Conservation (phyloP, 2,888 invertebrate species). For the Coenonympha arcania region DNA sequence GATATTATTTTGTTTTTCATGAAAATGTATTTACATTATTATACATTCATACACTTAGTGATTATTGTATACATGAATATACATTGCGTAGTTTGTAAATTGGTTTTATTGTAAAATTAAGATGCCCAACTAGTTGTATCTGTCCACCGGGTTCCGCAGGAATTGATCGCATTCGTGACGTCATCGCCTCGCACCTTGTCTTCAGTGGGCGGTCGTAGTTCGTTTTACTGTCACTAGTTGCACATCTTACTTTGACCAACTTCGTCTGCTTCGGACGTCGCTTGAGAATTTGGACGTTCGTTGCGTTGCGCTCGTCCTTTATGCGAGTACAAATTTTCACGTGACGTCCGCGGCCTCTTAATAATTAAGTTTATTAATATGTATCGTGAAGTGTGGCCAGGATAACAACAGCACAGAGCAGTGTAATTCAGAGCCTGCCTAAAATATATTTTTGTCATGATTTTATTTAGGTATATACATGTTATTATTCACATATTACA, state of each 20-base stretch:
- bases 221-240: conserved; percentile 61
- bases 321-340: conserved; percentile 55
- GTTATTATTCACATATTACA: conserved; percentile 75
- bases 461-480: conserved; percentile 76
- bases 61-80: conserved; percentile 71
- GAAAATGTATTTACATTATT: conserved; percentile 74
- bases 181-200: conserved; percentile 35
- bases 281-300: conserved; percentile 53
- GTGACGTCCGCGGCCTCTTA: conserved; percentile 59
- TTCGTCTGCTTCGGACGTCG: conserved; percentile 57
- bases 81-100: conserved; percentile 74
- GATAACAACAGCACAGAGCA: conserved; percentile 70
- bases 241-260: conserved; percentile 70
- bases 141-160: conserved; percentile 53
- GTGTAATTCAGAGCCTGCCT: conserved; percentile 72
- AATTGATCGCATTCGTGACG: conserved; percentile 48
- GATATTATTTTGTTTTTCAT: conserved; percentile 74
- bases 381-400: conserved; percentile 68
- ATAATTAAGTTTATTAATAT: conserved; percentile 67
- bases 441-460: conserved; percentile 75
- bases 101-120: conserved; percentile 70
- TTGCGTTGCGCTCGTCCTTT: conserved; percentile 46
- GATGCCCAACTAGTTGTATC: conserved; percentile 62
- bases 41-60: conserved; percentile 71
- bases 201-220: conserved; percentile 49